Evolutionary conservation across 2,888 invertebrate genomes (phyloP), one percentile per base, ranked within the genome.

Genomic region (Limnephilus marmoratus): DNA sequence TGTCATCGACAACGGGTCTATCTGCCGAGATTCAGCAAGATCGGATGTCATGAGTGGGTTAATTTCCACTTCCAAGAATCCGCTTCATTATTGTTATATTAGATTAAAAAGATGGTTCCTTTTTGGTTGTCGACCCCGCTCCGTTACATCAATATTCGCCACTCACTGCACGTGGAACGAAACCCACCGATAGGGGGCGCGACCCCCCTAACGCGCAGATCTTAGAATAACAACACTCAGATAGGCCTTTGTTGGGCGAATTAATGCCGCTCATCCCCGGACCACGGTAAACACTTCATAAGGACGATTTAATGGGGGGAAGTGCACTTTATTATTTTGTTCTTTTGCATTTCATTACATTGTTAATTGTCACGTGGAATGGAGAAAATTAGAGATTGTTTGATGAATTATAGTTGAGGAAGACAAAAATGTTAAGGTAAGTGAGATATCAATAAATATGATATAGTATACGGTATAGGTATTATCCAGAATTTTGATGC

Each of bases 181-280:
- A 37, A 83, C 41, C 37, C 37, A 41, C 34, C 18, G 53, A 53
- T 24, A 31, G 31, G 49, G 85, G 85, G 85, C 45, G 83, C 83
- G 29, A 49, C 45, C 85, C 85, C 49, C 85, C 37, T 37, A 37
- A 83, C 83, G 83, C 83, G 41, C 85, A 45, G 85, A 86, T 86
- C 45, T 86, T 86, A 86, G n/a, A 86, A 86, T 86, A 86, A 86
- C 85, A 86, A 86, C 85, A n/a, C 85, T 86, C 15, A n/a, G 85
- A 68, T 68, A 29, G 87, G 31, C 31, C 53, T 53, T 53, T 53
- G 53, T 87, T 87, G 53, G 18, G 41, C n/a, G 68, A 68, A 68
- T 68, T 68, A n/a, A 68, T 13, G 29, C 45, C 45, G 86, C 45
- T 87, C 87, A 29, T 53, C 68, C 53, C 53, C 53, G 18, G 31